Conservation (phyloP, 2,113 vertebrate genomes). For the Argyrosomus japonicus region DNA sequence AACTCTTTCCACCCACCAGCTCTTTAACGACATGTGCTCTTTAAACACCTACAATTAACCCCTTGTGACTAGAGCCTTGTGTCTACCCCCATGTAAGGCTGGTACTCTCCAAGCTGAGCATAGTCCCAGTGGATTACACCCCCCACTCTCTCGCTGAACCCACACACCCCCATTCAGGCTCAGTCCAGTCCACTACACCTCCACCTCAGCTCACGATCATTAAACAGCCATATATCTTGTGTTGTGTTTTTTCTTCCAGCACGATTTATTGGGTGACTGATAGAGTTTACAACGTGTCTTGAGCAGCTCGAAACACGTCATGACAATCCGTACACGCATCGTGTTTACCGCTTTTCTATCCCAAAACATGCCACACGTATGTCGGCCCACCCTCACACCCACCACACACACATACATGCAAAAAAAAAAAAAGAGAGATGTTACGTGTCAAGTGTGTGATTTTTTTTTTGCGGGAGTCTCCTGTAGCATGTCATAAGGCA, state of each 20-base stretch:
- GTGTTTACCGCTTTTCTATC: conserved; percentile 28
- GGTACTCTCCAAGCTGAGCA: conserved; percentile 44
- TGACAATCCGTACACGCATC: conserved; percentile 64
- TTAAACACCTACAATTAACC: conserved; percentile 86
- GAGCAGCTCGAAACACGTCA: conserved; percentile 69
- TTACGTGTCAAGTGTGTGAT: conserved; percentile 44
- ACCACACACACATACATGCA: conserved; percentile 5
- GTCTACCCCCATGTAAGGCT: conserved; percentile 68
- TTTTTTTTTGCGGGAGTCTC: conserved; percentile 27
- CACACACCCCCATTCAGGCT: conserved; percentile 60
- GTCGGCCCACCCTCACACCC: conserved; percentile 37
- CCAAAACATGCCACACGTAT: conserved; percentile 35
- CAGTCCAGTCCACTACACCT: conserved; percentile 63
- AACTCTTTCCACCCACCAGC: conserved; percentile 87
- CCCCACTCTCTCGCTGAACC: conserved; percentile 55
- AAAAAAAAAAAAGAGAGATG: conserved; percentile 8
- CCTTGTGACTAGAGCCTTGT: conserved; percentile 82
- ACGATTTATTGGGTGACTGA: conserved; percentile 83
- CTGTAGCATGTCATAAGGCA: conserved; percentile 44
- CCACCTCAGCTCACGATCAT: conserved; percentile 72
- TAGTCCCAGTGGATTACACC: conserved; percentile 61
- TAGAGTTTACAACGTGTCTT: conserved; percentile 78
- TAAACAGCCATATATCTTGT: conserved; percentile 75
- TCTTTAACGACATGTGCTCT: conserved; percentile 88
- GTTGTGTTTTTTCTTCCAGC: conserved; percentile 78